A percentile compares a stretch with the other conserved stretches of the same genome.
These are phyloP conservation scores for Steatornis caripensis DNA, from an alignment of 2,113 vertebrate genomes.

Conservation along the genomic window DNA sequence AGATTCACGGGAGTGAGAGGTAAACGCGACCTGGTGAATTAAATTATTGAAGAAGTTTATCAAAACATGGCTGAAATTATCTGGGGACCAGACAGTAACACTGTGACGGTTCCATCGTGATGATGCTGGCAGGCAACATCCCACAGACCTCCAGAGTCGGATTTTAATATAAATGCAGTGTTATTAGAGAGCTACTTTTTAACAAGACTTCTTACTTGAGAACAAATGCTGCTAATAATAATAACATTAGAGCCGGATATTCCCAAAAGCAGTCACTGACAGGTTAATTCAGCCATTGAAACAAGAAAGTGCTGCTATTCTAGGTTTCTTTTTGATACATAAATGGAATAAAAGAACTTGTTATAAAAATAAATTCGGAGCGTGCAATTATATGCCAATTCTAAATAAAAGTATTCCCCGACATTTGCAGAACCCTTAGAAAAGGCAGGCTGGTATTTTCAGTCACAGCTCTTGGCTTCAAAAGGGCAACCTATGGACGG, in stretches of 20 bases:
- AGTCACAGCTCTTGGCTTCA: background rate
- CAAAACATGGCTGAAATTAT: background rate
- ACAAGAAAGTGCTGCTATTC: background rate
- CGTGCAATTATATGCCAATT: background rate
- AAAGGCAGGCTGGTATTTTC: background rate
- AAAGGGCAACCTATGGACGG: background rate
- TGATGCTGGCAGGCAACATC: background rate
- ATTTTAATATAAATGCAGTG: background rate
- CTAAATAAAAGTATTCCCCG: background rate
- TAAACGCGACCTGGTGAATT: background rate
- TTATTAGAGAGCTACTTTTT: background rate
- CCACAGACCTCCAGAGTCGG: background rate
- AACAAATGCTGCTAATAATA: constrained; percentile 18
- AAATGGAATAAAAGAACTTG: background rate
- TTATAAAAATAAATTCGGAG: background rate
- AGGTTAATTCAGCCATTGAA: background rate
- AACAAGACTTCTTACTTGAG: background rate
- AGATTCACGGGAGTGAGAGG: background rate
- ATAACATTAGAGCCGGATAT: background rate
- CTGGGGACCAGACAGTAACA: background rate
- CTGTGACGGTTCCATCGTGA: background rate
- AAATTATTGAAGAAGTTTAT: constrained; percentile 29
- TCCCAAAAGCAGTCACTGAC: background rate
- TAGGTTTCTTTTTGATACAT: background rate
- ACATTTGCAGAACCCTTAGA: background rate